phyloP scores from a whole-genome alignment of 1,140 invertebrate species.

The Drosophila watanabei region DNA sequence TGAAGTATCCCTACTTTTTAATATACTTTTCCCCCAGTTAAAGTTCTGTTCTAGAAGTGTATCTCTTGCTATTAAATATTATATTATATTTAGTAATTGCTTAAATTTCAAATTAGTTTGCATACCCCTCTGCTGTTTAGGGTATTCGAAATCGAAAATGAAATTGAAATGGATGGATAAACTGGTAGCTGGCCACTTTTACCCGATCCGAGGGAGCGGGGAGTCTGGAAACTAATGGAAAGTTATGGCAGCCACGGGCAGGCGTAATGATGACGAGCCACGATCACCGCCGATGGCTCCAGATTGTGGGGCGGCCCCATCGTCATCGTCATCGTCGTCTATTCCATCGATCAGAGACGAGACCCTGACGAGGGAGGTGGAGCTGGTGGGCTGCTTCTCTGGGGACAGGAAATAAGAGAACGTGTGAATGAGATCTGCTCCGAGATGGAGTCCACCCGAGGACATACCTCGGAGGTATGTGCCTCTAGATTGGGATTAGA shows the following conservation, averaged over 20 bases:
- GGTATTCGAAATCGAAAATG: constrained; percentile 12
- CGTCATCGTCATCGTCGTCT: constrained; percentile 24
- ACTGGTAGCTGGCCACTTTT: constrained; percentile 78
- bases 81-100: background rate
- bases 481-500: constrained; percentile 2
- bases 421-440: constrained; percentile 45
- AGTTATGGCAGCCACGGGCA: constrained; percentile 60
- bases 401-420: constrained; percentile 50
- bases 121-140: background rate
- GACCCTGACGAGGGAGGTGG: constrained; percentile 1
- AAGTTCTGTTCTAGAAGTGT: no score
- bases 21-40: background rate
- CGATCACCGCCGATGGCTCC: constrained; percentile 49
- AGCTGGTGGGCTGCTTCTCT: background rate
- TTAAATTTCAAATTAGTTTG: background rate
- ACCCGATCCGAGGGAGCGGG: constrained; percentile 43
- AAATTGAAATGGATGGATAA: constrained; percentile 43
- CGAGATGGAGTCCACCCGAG: constrained; percentile 3
- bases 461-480: background rate
- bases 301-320: constrained; percentile 70
- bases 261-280: constrained; percentile 56
- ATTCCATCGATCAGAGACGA: constrained; percentile 46
- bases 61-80: background rate
- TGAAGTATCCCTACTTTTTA: no score
- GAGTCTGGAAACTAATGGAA: constrained; percentile 52